Evolutionary conservation across 2,113 vertebrate genomes (phyloP).

Genomic region (Puffinus mauretanicus): DNA sequence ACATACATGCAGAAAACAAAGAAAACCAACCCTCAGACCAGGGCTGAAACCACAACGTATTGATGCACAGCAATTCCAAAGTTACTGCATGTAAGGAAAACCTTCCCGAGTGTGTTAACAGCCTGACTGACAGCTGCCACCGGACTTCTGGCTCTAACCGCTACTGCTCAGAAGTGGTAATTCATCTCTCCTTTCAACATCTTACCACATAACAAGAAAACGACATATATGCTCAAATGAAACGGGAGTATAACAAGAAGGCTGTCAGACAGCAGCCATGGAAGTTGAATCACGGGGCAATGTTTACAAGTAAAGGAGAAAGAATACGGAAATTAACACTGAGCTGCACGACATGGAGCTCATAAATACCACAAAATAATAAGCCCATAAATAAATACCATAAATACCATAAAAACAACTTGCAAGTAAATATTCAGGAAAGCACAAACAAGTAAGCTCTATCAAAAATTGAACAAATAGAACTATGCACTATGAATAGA

Average conservation of each 20-base stretch:
- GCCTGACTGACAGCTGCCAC: background rate
- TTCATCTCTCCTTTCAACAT: background rate
- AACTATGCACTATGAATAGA: background rate
- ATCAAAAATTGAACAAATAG: background rate
- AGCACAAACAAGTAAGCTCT: background rate
- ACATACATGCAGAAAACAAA: background rate
- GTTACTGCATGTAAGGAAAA: background rate
- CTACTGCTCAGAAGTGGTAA: background rate
- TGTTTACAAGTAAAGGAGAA: background rate
- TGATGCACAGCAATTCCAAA: background rate
- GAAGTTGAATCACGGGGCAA: accelerated
- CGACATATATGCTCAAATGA: background rate
- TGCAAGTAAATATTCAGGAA: background rate
- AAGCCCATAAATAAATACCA: background rate
- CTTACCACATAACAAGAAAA: background rate
- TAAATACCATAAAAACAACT: background rate
- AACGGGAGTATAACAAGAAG: accelerated
- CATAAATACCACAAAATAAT: background rate
- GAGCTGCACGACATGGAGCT: background rate
- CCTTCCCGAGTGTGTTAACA: background rate
- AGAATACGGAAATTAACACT: background rate
- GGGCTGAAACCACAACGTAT: background rate
- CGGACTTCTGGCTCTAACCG: background rate
- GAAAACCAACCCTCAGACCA: accelerated
- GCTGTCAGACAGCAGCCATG: background rate